These are phyloP conservation scores for Paralichthys olivaceus DNA, from an alignment of 2,113 vertebrate species.

Conservation along the genomic window DNA sequence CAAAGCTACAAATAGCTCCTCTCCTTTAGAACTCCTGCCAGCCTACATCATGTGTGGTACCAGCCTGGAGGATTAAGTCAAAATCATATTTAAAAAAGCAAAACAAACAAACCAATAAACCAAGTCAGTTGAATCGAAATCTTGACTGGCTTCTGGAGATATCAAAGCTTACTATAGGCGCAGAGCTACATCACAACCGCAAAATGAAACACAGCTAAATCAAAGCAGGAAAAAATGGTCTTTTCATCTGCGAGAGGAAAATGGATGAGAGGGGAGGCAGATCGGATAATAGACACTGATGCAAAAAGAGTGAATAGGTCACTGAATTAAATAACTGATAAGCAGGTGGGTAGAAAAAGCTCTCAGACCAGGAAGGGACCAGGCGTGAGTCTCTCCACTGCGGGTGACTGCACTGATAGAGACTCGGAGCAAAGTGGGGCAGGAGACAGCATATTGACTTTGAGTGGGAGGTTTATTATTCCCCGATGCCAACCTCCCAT, in stretches of 20 bases:
- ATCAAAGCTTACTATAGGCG: slow-evolving; percentile 35
- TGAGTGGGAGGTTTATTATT: slow-evolving; percentile 48
- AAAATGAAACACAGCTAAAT: slow-evolving; percentile 47
- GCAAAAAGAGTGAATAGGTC: slow-evolving; percentile 54
- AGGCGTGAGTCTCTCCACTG: slow-evolving; percentile 39
- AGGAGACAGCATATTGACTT: slow-evolving; percentile 25
- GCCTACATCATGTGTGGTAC: not conserved
- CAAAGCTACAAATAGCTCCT: slow-evolving; percentile 7
- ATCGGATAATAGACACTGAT: slow-evolving; percentile 54
- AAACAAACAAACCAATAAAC: slow-evolving; percentile 23
- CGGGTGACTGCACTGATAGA: slow-evolving; percentile 30
- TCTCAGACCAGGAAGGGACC: slow-evolving; percentile 35
- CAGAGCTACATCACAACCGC: not conserved
- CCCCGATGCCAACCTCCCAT: slow-evolving; percentile 21
- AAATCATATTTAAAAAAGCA: slow-evolving; percentile 5
- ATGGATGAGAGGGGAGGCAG: slow-evolving; percentile 37
- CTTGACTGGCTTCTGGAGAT: slow-evolving; percentile 16
- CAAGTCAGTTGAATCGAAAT: not conserved
- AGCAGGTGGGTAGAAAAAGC: slow-evolving; percentile 41
- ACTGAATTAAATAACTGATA: slow-evolving; percentile 54
- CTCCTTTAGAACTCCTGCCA: not conserved
- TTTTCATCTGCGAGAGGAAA: slow-evolving; percentile 51
- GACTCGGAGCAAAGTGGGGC: slow-evolving; percentile 12
- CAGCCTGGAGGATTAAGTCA: not conserved
- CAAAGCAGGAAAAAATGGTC: slow-evolving; percentile 23